Evolutionary conservation across 2,888 invertebrate species (phyloP).

Genomic region (Synergus japonicus): DNA sequence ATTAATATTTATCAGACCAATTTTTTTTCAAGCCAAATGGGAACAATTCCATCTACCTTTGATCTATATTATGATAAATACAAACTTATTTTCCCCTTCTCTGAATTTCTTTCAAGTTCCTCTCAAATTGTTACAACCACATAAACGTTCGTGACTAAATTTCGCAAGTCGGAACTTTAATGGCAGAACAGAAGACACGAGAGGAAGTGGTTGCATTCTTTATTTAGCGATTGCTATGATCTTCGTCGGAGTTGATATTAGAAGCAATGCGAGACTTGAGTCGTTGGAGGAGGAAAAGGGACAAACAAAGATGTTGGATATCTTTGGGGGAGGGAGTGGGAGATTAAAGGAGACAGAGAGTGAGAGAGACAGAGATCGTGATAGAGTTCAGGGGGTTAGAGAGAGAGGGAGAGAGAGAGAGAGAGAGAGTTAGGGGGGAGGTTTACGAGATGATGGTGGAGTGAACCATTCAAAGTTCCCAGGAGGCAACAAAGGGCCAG

Average conservation of each 20-base stretch:
- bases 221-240: conserved; percentile 62
- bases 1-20: no score
- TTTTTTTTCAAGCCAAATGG: no score
- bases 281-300: not conserved
- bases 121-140: no score
- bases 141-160: not conserved
- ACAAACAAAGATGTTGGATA: conserved; percentile 38
- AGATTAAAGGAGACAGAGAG: conserved; percentile 42
- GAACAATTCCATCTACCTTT: no score
- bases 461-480: conserved; percentile 76
- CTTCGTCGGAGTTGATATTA: conserved; percentile 49
- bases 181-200: not conserved
- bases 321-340: conserved; percentile 50
- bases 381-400: conserved; percentile 43
- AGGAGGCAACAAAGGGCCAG: conserved; percentile 77
- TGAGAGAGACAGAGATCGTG: conserved; percentile 44
- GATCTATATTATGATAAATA: no score
- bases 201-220: conserved; percentile 59
- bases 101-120: no score
- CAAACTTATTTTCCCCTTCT: no score
- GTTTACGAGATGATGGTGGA: conserved; percentile 61
- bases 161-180: not conserved
- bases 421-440: conserved; percentile 46
- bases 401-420: conserved; percentile 48
- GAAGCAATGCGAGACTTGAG: not conserved